Base-by-base conservation (phyloP, 1,140 invertebrate genomes). In the Hydropsyche tenuis region DNA sequence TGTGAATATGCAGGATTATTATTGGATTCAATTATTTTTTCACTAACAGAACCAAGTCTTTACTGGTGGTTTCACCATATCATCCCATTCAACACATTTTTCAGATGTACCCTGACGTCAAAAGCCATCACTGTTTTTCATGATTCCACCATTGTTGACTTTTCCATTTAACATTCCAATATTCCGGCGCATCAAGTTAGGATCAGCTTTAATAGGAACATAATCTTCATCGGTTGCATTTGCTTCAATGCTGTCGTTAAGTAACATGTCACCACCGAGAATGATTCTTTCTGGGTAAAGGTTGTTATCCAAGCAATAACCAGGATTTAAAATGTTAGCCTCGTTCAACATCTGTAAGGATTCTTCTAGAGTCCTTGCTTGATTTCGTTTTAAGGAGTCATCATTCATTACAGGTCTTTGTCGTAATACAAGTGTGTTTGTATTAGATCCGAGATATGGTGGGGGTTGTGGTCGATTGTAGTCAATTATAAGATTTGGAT, bases 31-130 rank as follows among this genome's bases (percentile, higher is more conserved):
- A 23, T 3, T 27, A 14, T 45, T n/a, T n/a, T 42, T 73, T 69
- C 48, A 46, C 48, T 80, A 85, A 76, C 84, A 85, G 66, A 86
- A 86, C 84, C 84, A 86, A 18, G 84, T 86, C 70, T 86, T 85
- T 65, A 85, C 84, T 25, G 83, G 83, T 72, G 81, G 81, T 64
- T 81, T 62, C 9, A 80, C 81, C 45, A 81, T 79, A n/a, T 78
- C 79, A 5, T 78, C 76, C 76, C 76, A 77, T 46, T 73, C 72
- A n/a, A 56, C 69, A 22, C 68, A 69, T 25, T 69, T 73, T 27
- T 69, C 46, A 18, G 11, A 37, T n/a, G 65, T 77, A 6, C 80
- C 80, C 75, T 84, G 79, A 73, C 85, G 84, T 85, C 84, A 85
- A 78, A 85, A 83, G 65, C 78, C 78, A 23, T 77, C 12, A 80